phyloP scores from a whole-genome alignment of 2,797 vertebrate species.

The Tympanoctomys barrerae region DNA sequence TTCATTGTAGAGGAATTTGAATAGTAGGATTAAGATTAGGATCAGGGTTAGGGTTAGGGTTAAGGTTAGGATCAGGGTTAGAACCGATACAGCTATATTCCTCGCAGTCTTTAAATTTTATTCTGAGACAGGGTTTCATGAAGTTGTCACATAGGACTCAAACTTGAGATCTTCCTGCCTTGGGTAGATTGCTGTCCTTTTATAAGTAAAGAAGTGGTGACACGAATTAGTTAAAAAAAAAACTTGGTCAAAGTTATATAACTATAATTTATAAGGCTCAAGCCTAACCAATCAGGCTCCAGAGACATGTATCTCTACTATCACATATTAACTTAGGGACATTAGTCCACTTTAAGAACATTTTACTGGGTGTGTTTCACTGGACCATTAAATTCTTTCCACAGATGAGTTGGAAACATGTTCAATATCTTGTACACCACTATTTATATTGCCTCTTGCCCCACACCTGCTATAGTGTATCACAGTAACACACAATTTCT shows the following conservation, averaged over 20 bases:
- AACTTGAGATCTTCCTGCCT: neutral
- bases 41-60: neutral
- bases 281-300: neutral
- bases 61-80: no score
- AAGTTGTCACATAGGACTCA: neutral
- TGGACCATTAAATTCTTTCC: neutral
- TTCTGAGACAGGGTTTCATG: neutral
- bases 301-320: neutral
- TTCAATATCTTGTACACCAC: slow-evolving; percentile 14
- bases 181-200: neutral
- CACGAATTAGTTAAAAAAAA: slow-evolving; percentile 22
- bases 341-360: neutral
- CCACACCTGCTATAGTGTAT: neutral
- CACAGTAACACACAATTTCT: slow-evolving; percentile 36
- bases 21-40: neutral
- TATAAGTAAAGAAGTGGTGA: slow-evolving; percentile 22
- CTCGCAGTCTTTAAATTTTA: neutral
- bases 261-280: neutral
- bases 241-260: neutral
- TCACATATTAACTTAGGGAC: neutral
- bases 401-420: slow-evolving; percentile 37
- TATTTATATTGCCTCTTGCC: neutral
- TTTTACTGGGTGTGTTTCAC: neutral
- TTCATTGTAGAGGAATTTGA: neutral
- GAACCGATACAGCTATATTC: neutral